phyloP scores from a whole-genome alignment of 2,888 invertebrate genomes.

The Dichetophora obliterata region DNA sequence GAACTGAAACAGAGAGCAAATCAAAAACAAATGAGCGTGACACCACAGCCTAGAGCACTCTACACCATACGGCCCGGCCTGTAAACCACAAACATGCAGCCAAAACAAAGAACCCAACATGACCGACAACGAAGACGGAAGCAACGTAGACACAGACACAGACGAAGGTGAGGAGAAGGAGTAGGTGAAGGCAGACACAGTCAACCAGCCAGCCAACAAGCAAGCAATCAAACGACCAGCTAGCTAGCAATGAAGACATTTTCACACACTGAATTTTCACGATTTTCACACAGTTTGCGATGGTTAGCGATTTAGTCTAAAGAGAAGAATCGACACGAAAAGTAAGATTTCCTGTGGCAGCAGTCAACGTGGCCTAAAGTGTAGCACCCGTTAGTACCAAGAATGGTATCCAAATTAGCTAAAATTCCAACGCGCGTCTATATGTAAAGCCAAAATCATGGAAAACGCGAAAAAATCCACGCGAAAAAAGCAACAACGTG shows the following conservation, averaged over 20 bases:
- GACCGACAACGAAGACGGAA: background rate
- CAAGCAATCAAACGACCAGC: slow-evolving; percentile 11
- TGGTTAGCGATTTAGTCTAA: slow-evolving; percentile 59
- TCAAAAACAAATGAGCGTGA: too few relatives aligned
- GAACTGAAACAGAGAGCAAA: background rate
- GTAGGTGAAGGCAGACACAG: slow-evolving; percentile 8
- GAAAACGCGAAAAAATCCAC: slow-evolving; percentile 63
- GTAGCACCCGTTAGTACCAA: slow-evolving; percentile 28
- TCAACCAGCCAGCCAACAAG: slow-evolving; percentile 9
- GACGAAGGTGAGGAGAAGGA: background rate
- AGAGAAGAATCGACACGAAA: slow-evolving; percentile 69
- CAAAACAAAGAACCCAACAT: background rate
- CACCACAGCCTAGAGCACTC: too few relatives aligned
- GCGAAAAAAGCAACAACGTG: slow-evolving; percentile 47
- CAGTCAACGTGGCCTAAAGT: slow-evolving; percentile 35
- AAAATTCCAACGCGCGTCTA: slow-evolving; percentile 46
- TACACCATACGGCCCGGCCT: too few relatives aligned
- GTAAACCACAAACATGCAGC: too few relatives aligned
- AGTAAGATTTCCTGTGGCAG: slow-evolving; percentile 62
- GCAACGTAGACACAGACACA: background rate
- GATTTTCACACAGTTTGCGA: slow-evolving; percentile 42
- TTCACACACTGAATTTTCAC: slow-evolving; percentile 41
- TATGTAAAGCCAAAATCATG: slow-evolving; percentile 54
- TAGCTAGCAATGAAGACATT: slow-evolving; percentile 23
- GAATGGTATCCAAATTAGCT: background rate